Conservation (phyloP, 2,113 vertebrate species). For the Planiliza haematocheilus region DNA sequence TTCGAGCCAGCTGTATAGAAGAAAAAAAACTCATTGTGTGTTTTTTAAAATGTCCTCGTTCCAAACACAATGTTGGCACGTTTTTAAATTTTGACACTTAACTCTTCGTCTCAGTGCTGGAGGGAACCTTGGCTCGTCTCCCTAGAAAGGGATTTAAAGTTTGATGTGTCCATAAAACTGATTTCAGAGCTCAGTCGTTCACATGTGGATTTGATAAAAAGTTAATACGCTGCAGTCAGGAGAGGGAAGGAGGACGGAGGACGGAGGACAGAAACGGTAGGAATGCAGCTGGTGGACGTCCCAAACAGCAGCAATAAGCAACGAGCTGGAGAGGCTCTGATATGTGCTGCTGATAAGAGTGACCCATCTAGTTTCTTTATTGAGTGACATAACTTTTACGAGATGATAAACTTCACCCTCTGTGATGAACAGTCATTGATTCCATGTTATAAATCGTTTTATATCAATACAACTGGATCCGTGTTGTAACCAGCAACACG, state of each 20-base stretch:
- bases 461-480: too few species aligned
- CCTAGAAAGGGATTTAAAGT: too few species aligned
- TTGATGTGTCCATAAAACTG: background rate
- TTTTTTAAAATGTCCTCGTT: background rate
- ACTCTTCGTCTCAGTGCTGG: too few species aligned
- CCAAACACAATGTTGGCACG: background rate
- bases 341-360: background rate
- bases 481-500: too few species aligned
- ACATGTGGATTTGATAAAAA: slow-evolving; percentile 33
- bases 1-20: background rate
- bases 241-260: too few species aligned
- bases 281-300: background rate
- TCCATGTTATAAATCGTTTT: too few species aligned
- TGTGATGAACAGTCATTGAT: too few species aligned
- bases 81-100: too few species aligned
- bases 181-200: background rate
- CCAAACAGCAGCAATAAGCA: background rate
- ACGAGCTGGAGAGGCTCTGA: background rate
- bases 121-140: too few species aligned
- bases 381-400: too few species aligned
- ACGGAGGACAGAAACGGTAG: background rate
- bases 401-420: too few species aligned
- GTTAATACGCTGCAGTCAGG: background rate
- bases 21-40: background rate
- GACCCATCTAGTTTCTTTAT: too few species aligned